These are phyloP conservation scores for Trachelipus rathkii DNA, from an alignment of 1,140 invertebrate species.

Conservation along the genomic window DNA sequence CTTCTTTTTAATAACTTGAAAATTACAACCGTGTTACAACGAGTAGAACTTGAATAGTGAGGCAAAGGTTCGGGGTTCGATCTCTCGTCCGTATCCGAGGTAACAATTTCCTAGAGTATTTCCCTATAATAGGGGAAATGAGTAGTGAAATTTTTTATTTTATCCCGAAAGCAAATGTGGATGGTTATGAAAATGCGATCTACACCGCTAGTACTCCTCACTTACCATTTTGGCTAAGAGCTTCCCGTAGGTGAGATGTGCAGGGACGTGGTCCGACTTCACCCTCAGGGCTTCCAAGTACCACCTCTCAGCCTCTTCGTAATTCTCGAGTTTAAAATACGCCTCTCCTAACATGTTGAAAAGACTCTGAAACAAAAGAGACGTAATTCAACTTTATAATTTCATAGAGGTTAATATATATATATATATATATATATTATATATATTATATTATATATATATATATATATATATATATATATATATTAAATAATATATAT, in stretches of 20 bases:
- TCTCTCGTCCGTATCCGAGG: no score
- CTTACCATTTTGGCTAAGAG: slow-evolving; percentile 83
- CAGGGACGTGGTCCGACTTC: slow-evolving; percentile 80
- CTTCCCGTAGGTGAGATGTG: slow-evolving; percentile 86
- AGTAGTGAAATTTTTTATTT: no score
- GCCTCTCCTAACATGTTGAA: slow-evolving; percentile 83
- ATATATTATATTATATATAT: neutral
- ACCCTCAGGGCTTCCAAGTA: slow-evolving; percentile 72
- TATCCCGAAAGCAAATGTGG: no score
- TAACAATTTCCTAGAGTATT: no score
- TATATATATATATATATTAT: no score
- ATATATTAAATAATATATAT: slow-evolving; percentile 4
- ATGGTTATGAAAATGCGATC: no score
- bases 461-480: slow-evolving; percentile 14
- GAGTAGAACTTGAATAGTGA: neutral
- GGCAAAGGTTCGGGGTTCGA: no score
- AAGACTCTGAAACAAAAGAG: slow-evolving; percentile 59
- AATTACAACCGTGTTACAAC: no score
- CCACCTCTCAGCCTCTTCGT: slow-evolving; percentile 75
- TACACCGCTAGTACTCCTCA: slow-evolving; percentile 49
- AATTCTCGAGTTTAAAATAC: slow-evolving; percentile 70
- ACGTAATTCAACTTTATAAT: neutral
- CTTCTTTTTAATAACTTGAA: no score
- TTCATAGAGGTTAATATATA: no score
- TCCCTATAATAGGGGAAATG: no score